phyloP scores from a whole-genome alignment of 2,113 vertebrate genomes.

The Channa argus region DNA sequence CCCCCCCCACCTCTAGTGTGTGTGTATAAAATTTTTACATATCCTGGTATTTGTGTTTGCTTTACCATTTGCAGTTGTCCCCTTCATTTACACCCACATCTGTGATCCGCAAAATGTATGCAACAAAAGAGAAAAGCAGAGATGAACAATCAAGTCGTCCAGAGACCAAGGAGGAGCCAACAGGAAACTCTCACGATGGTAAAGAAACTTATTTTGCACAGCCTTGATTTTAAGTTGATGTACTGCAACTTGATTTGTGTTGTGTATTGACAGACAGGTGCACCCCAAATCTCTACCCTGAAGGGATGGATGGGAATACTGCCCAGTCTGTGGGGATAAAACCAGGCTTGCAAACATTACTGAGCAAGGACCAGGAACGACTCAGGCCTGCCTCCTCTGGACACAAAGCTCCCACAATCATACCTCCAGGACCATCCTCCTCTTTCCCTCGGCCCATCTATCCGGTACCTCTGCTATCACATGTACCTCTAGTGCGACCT shows the following conservation, averaged over 20 bases:
- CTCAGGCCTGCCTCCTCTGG: constrained; percentile 86
- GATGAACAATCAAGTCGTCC: constrained; percentile 87
- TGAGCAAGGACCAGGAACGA: constrained; percentile 91
- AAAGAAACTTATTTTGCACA: constrained; percentile 35
- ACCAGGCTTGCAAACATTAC: constrained; percentile 81
- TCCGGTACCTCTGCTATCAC: constrained; percentile 93
- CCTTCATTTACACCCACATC: constrained; percentile 98
- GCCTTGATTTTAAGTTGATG: background rate
- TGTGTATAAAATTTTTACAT: too few species aligned
- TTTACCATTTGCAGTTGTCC: constrained; percentile 85
- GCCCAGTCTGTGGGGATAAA: constrained; percentile 84
- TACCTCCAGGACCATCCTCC: constrained; percentile 87
- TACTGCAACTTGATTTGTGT: background rate
- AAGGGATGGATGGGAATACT: constrained; percentile 84
- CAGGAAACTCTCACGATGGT: constrained; percentile 88
- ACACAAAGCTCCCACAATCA: constrained; percentile 88
- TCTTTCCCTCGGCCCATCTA: constrained; percentile 92
- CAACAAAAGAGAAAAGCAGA: constrained; percentile 96
- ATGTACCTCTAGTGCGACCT: constrained; percentile 92
- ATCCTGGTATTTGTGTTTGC: background rate
- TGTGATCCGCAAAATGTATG: constrained; percentile 99
- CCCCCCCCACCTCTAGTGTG: too few species aligned
- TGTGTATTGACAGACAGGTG: constrained; percentile 66
- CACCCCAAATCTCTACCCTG: constrained; percentile 82
- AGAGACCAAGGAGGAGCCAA: constrained; percentile 86